Percentiles rank a stretch among this genome's conserved stretches.
Conservation (phyloP, 1,140 invertebrate species). For the Drosophila kohkoa region DNA sequence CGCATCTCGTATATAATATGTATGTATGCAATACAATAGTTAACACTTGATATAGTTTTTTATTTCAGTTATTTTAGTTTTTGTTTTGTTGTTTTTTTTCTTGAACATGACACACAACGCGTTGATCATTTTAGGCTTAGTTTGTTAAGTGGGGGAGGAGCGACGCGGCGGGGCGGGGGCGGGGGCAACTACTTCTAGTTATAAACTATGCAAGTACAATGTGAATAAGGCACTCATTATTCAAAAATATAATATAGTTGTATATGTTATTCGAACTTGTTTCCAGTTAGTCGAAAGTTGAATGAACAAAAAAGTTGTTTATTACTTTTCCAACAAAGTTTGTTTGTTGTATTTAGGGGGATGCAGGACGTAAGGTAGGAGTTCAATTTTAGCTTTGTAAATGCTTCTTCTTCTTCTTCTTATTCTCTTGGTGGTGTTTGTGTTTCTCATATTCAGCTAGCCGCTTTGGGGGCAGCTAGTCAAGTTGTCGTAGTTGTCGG, state of each 20-base stretch:
- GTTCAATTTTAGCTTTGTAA: conserved; percentile 30
- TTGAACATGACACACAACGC: conserved; percentile 66
- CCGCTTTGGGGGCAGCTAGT: not conserved
- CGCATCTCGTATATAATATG: not conserved
- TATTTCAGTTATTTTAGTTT: conserved; percentile 29
- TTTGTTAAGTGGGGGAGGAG: conserved; percentile 21
- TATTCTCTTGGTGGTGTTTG: no score
- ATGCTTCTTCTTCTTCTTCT: conserved; percentile 32
- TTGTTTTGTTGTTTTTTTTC: conserved; percentile 48
- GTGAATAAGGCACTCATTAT: conserved; percentile 44
- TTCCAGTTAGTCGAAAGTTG: conserved; percentile 32
- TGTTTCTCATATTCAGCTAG: not conserved
- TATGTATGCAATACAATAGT: conserved; percentile 11
- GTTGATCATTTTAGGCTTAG: conserved; percentile 48
- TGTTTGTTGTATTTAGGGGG: not conserved
- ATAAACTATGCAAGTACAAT: conserved; percentile 50
- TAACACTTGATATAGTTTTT: conserved; percentile 45
- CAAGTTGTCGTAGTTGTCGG: not conserved
- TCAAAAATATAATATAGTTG: conserved; percentile 3
- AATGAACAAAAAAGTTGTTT: conserved; percentile 33
- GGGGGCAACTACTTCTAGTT: conserved; percentile 43
- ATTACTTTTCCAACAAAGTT: conserved; percentile 2
- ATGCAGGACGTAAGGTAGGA: not conserved
- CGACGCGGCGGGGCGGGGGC: no score
- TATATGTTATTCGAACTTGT: not conserved